These are phyloP conservation scores for Crossaster papposus DNA, from an alignment of 53 echinoderm and acorn worm genomes.

Conservation along the genomic window DNA sequence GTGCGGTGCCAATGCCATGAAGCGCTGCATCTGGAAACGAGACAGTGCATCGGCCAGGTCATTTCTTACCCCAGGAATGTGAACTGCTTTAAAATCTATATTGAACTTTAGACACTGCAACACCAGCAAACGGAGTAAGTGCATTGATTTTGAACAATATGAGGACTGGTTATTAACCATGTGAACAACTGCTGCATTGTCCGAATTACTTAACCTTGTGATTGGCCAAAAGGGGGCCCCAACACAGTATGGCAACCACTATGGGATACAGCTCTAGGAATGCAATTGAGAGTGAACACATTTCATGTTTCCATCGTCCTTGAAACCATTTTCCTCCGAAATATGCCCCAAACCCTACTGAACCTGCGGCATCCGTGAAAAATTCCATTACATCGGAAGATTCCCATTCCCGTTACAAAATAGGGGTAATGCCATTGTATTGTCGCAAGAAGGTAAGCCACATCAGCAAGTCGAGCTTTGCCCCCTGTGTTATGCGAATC, in stretches of 20 bases:
- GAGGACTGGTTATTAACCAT: too few species aligned
- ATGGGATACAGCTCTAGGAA: slow-evolving; percentile 41
- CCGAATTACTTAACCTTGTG: slow-evolving; percentile 17
- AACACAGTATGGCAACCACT: slow-evolving; percentile 25
- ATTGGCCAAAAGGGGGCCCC: slow-evolving; percentile 23
- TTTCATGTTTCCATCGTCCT: neutral
- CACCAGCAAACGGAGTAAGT: too few species aligned
- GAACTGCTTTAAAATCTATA: too few species aligned
- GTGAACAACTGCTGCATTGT: too few species aligned
- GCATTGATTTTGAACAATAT: too few species aligned
- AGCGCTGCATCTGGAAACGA: too few species aligned
- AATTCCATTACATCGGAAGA: slow-evolving; percentile 6
- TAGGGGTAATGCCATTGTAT: slow-evolving; percentile 50
- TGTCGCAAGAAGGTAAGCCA: slow-evolving; percentile 50
- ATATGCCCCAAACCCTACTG: slow-evolving; percentile 57
- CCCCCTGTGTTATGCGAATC: slow-evolving; percentile 41
- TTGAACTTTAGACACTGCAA: too few species aligned
- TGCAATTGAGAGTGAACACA: neutral
- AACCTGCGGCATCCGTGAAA: slow-evolving; percentile 56
- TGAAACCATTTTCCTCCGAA: slow-evolving; percentile 50
- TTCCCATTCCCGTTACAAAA: slow-evolving; percentile 27
- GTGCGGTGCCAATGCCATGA: too few species aligned
- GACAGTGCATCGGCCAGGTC: too few species aligned
- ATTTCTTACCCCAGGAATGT: too few species aligned
- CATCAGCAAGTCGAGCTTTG: slow-evolving; percentile 54